Base-by-base conservation (phyloP, 2,888 invertebrate species). In the Hermaeophaga mercurialis region DNA sequence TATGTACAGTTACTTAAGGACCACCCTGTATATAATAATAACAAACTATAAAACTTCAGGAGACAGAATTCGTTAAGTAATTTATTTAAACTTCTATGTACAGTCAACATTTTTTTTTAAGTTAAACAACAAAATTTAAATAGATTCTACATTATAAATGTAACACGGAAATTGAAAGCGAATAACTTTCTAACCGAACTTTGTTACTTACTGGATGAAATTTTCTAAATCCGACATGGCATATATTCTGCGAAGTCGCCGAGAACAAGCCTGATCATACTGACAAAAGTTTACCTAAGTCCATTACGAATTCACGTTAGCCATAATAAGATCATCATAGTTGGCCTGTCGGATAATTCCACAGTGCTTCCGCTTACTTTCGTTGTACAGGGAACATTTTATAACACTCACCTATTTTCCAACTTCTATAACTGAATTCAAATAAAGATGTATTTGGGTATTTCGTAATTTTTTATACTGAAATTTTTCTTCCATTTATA, bases 231-330 rank as follows among this genome's bases (percentile, higher is more conserved):
- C 44, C 31, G 45, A 31, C 45, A 31, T 18, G 18, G 45, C 33
- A 45, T 45, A 45, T 45, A 22, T 22, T 22, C 22, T 6, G 22
- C 22, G 22, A 22, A 45, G 45, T 33, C 31, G 33, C 45, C 45
- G 45, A 45, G 45, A 28, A 33, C 45, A 45, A 18, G 12, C 12
- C n/a, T 17, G 43, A n/a, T 6, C 3, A 22, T 22, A 22, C 5
- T n/a, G 12, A n/a, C 45, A 33, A 53, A 53, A 61, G 56, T 53
- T 56, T 56, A 45, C 58, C 41, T 43, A 53, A 63, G 59, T 45
- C 45, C 66, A 70, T 71, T 69, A 68, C 67, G 67, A 69, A 72
- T 73, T 69, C 68, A 71, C 68, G 70, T 69, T 71, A 70, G 70
- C 71, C 69, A 26, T 71, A 71, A 73, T 71, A 67, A 71, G 71